Base-by-base conservation (phyloP, 64 coral and sea anemone species). In the Pocillopora verrucosa region DNA sequence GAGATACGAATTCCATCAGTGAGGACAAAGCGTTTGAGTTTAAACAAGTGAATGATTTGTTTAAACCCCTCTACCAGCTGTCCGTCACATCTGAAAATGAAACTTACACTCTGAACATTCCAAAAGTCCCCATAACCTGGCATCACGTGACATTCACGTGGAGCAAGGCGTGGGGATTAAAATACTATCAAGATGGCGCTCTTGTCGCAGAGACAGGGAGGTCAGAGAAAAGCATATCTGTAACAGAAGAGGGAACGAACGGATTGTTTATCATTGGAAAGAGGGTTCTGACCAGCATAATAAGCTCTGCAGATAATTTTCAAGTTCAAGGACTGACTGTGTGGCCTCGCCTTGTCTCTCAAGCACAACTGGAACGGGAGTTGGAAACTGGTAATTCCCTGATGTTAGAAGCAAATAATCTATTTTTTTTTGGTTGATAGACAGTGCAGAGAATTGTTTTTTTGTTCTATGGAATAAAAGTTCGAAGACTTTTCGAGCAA, bases 301-400 rank as follows among this genome's bases (percentile, higher is more conserved):
- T 59, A 10, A 79, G 34, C 25, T 10, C 56, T 6, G 22, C 56
- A 9, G 56, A 59, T 60, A 79, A 79, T 24, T 30, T 79, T 60
- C 77, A 79, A 79, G 17, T 79, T 24, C 24, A 60, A 13, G 77
- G 56, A 20, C 13, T 79, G 22, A 79, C 77, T 51, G 57, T 79
- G 77, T 79, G 77, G 77, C 77, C 77, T 59, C 77, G 77, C 24
- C 10, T 58, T 14, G 24, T 79, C n/a, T 79, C 77, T 30, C 77
- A 59, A 25, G 20, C 77, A 26, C 77, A 79, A 57, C 30, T 79
- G 1, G 59, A 26, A 24, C 56, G 59, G 10, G 11, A 59, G 57
- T 9, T 79, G 20, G 57, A 79, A 26, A 60, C 51, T 60, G 77
- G 77, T 79, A 79, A 5, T 51, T 24, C 19, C 67, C 20, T 1